Base-by-base conservation (phyloP, 2,797 vertebrate genomes). In the Numenius phaeopus region DNA sequence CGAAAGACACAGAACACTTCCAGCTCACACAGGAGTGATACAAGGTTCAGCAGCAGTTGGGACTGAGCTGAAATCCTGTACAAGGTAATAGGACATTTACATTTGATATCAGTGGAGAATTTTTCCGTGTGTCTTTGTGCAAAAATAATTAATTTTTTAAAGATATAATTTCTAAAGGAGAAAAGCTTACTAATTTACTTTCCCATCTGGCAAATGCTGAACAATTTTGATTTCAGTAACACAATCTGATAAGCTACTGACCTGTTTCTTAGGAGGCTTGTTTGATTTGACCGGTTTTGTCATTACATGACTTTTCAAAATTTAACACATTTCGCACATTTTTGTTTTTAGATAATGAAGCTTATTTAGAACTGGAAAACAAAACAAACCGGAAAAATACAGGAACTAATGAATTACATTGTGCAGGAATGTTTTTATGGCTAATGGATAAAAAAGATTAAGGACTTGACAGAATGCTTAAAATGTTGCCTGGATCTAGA, bases 381-480 rank as follows among this genome's bases (percentile, higher is more conserved):
- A 94, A 94, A 98, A 86, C 95, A 96, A 71, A 82, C 21, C 2
- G 81, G 32, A 98, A 89, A 65, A 87, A 93, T 9, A 94, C 91
- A 15, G 83, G 87, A 1, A 83, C 77, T 32, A 90, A 86, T 15
- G 86, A 97, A 21, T 87, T 98, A 15, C 98, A 97, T 91, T 98
- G 97, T 6, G 95, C 95, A 2, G 88, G 90, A 30, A 86, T 98
- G 61, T 96, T 98, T 79, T 95, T 98, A 67, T 98, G 98, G 98
- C 91, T 98, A 29, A 50, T 97, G 32, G 97, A 97, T 47, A 80
- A 89, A 94, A 95, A 92, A 7, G 58, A 97, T 46, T 97, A 98
- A 90, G 98, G 98, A 75, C 97, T 72, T 81, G 96, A 98, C 64
- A 97, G 94, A 85, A 97, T 94, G 81, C 94, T 98, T 49, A 97